These are phyloP conservation scores for Gasterosteus aculeatus DNA, from an alignment of 2,113 vertebrate species.

Conservation along the genomic window DNA sequence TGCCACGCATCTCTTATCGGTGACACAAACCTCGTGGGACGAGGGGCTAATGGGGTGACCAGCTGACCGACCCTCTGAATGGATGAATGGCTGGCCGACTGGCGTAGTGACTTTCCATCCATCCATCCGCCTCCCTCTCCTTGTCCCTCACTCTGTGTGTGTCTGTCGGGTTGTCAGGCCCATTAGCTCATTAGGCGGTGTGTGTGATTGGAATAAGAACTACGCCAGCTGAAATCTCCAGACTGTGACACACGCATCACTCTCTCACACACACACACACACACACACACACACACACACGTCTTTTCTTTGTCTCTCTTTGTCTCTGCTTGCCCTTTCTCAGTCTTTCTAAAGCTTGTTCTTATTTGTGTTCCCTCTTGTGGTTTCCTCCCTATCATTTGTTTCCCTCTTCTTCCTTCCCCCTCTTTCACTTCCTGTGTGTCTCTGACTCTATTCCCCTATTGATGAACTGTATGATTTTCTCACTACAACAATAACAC, in stretches of 20 bases:
- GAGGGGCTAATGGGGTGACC: conserved; percentile 60
- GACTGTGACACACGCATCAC: conserved; percentile 51
- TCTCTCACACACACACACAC: background rate
- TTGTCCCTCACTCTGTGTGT: conserved; percentile 63
- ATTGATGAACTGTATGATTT: background rate
- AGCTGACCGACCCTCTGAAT: conserved; percentile 50
- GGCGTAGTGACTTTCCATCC: conserved; percentile 62
- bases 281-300: background rate
- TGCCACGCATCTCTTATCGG: conserved; percentile 55
- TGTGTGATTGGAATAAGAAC: conserved; percentile 78
- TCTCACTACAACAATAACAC: conserved; percentile 8
- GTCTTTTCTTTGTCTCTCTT: conserved; percentile 47
- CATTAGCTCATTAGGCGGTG: conserved; percentile 74
- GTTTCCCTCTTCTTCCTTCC: conserved; percentile 4
- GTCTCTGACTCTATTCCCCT: conserved; percentile 1
- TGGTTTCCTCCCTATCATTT: conserved; percentile 14
- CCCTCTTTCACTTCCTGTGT: conserved; percentile 4
- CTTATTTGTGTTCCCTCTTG: conserved; percentile 32
- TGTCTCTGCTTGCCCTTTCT: conserved; percentile 62
- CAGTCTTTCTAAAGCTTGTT: conserved; percentile 38
- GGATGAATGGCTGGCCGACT: conserved; percentile 50
- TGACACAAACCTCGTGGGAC: conserved; percentile 45
- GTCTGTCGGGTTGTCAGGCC: conserved; percentile 73
- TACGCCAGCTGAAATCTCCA: conserved; percentile 63
- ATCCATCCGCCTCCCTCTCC: conserved; percentile 36